These are phyloP conservation scores for Myanophis thanlyinensis DNA, from an alignment of 2,113 vertebrate genomes.

Conservation along the genomic window DNA sequence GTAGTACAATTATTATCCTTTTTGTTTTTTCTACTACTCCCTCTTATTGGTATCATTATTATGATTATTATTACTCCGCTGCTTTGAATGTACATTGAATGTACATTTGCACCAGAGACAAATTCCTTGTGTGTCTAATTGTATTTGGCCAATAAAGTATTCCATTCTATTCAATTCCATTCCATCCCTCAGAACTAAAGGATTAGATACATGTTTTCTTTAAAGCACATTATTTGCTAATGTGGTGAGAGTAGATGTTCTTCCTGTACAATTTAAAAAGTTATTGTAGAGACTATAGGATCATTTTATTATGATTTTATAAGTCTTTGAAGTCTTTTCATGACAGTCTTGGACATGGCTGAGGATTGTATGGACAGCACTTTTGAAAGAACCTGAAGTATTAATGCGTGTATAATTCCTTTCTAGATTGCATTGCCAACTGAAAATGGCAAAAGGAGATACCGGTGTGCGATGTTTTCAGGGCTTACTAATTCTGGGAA, in stretches of 20 bases:
- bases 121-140: too few relatives aligned
- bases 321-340: not conserved
- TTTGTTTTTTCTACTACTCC: too few relatives aligned
- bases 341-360: not conserved
- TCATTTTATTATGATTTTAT: not conserved
- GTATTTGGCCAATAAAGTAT: too few relatives aligned
- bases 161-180: too few relatives aligned
- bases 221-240: not conserved
- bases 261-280: not conserved
- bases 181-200: not conserved
- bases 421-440: slow-evolving; percentile 44
- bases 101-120: too few relatives aligned
- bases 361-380: not conserved
- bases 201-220: not conserved
- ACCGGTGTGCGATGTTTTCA: slow-evolving; percentile 68
- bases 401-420: not conserved
- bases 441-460: slow-evolving; percentile 70
- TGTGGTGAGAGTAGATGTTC: not conserved
- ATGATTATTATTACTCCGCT: too few relatives aligned
- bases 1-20: too few relatives aligned
- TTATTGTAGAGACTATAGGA: not conserved
- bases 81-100: too few relatives aligned
- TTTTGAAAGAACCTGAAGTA: slow-evolving; percentile 1
- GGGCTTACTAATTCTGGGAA: slow-evolving; percentile 74
- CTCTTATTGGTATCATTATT: too few relatives aligned